phyloP scores from a whole-genome alignment of 2,888 invertebrate species.

The Subacronicta megacephala region DNA sequence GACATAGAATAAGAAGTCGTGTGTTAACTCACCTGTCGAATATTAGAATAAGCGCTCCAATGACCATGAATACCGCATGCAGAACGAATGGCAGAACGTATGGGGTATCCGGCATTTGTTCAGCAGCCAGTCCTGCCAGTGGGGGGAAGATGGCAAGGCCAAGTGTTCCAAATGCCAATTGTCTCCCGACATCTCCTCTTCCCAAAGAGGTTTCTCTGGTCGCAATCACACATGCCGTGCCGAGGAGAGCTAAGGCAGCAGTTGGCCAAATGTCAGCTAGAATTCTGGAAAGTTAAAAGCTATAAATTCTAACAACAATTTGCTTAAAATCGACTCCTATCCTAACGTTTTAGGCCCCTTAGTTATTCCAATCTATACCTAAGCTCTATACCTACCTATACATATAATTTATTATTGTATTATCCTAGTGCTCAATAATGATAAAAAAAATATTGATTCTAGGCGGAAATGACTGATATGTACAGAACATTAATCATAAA shows the following conservation, averaged over 20 bases:
- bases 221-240: constrained; percentile 94
- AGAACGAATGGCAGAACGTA: constrained; percentile 90
- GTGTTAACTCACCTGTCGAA: constrained; percentile 86
- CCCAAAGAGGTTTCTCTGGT: constrained; percentile 95
- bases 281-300: constrained; percentile 80
- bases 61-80: constrained; percentile 87
- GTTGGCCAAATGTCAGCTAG: constrained; percentile 94
- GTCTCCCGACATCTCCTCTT: constrained; percentile 94
- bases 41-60: constrained; percentile 90
- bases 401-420: too few relatives aligned
- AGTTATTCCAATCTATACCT: too few relatives aligned
- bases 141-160: constrained; percentile 93
- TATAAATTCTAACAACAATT: too few relatives aligned
- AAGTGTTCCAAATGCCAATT: constrained; percentile 93
- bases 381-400: too few relatives aligned
- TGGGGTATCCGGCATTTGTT: constrained; percentile 76
- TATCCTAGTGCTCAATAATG: too few relatives aligned
- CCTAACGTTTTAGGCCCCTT: too few relatives aligned
- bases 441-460: background rate
- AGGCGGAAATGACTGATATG: too few relatives aligned
- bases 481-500: too few relatives aligned
- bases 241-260: constrained; percentile 92
- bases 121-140: constrained; percentile 83
- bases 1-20: constrained; percentile 1
- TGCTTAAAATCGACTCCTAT: too few relatives aligned